Base-by-base conservation (phyloP, 2,113 vertebrate genomes). In the Lethenteron reissneri region DNA sequence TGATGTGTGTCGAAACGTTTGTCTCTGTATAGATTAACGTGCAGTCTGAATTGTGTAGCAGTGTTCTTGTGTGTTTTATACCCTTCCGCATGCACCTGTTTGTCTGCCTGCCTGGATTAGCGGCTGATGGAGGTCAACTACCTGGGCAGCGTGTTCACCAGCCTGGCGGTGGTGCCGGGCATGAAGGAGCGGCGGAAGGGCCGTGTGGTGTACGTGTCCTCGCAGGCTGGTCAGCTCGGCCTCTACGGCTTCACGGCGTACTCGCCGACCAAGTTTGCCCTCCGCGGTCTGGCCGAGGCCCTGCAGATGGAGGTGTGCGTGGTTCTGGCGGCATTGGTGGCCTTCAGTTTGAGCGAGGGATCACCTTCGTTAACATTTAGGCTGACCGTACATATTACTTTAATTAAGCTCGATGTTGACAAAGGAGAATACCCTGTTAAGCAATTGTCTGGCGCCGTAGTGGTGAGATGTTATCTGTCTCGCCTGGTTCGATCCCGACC, bases 151-250 rank as follows among this genome's bases (percentile, higher is more conserved):
- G 88, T 97, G 73, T 96, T 96, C 77, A 86, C 94, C 0, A 92
- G 88, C 21, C 83, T 87, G 17, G 90, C 91, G 0, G 90, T 97
- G 9, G 88, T 99, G 15, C 76, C 84, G 64, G 94, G 86, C 74
- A 99, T 99, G 94, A 99, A 95, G 82, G 92, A 99, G 75, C 80
- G 92, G 57, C 79, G 94, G 11, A 87, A 89, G 85, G 94, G 94
- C 56, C 85, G 90, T 72, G 85, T 97, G 71, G 86, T 99, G 69
- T 99, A 97, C 19, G 85, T 99, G 3, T 94, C 88, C 1, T 99
- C 94, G 4, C 94, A 99, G 79, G 94, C 91, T 0, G 94, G 90
- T 1, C 94, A 97, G 41, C 70, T 97, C 1, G 94, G 94, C 5
- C 76, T 99, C 0, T 97, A 88, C 19, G 94, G 94, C 25, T 99